Evolutionary conservation across 2,888 invertebrate genomes (phyloP).

Genomic region (Lucinisca nassula): DNA sequence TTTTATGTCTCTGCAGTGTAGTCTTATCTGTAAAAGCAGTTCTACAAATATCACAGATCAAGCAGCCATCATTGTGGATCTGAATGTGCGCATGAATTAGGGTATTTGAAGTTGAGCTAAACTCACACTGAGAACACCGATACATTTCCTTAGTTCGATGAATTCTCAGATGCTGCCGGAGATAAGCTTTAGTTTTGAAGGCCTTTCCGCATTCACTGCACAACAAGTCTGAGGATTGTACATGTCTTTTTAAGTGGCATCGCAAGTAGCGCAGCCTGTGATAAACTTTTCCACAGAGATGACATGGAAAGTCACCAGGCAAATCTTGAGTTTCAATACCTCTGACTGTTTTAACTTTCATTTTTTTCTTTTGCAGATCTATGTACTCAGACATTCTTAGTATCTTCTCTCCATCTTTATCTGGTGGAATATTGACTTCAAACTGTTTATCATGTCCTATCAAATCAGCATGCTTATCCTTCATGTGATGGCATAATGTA

Average conservation of each 20-base stretch:
- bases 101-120: slow-evolving; percentile 80
- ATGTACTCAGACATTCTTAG: slow-evolving; percentile 83
- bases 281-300: slow-evolving; percentile 83
- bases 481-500: slow-evolving; percentile 81
- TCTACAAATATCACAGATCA: slow-evolving; percentile 86
- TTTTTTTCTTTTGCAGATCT: slow-evolving; percentile 26
- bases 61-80: slow-evolving; percentile 83
- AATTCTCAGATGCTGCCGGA: slow-evolving; percentile 79
- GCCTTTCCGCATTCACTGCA: slow-evolving; percentile 85
- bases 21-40: slow-evolving; percentile 85
- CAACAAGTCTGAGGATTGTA: slow-evolving; percentile 76
- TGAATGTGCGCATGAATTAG: slow-evolving; percentile 85
- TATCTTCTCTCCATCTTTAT: slow-evolving; percentile 69
- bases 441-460: slow-evolving; percentile 70
- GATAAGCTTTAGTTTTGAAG: slow-evolving; percentile 83
- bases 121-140: slow-evolving; percentile 85
- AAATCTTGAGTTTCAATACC: slow-evolving; percentile 81
- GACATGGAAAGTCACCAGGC: slow-evolving; percentile 79
- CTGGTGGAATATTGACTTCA: slow-evolving; percentile 48
- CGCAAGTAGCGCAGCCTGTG: slow-evolving; percentile 81
- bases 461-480: slow-evolving; percentile 77
- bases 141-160: slow-evolving; percentile 79
- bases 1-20: slow-evolving; percentile 84
- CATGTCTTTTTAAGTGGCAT: slow-evolving; percentile 79
- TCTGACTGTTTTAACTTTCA: slow-evolving; percentile 55